A percentile compares a stretch with the other conserved stretches of the same genome.
Evolutionary conservation across 1,140 invertebrate species (phyloP).

Genomic region (Cydia amplana): DNA sequence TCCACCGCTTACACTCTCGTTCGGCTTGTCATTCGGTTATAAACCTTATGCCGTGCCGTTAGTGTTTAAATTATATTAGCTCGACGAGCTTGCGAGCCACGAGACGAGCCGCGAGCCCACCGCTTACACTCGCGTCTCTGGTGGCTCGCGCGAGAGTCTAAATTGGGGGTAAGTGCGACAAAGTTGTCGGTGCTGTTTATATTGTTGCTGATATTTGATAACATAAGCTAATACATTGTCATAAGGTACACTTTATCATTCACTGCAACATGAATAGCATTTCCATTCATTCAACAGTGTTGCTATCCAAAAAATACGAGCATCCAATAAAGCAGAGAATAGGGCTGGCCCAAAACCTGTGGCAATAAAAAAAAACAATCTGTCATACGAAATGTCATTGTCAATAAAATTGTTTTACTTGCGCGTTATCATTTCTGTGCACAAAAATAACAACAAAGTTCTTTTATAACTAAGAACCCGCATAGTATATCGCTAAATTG

Average conservation of each 20-base stretch:
- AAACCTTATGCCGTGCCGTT: too few relatives aligned
- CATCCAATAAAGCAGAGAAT: not conserved
- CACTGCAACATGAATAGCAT: too few relatives aligned
- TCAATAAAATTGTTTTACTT: not conserved
- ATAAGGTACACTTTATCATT: not conserved
- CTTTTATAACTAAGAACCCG: not conserved
- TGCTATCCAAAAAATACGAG: not conserved
- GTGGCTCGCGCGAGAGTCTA: too few relatives aligned
- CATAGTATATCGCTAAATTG: not conserved
- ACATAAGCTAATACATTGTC: not conserved
- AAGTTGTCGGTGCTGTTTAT: not conserved
- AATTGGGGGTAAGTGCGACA: not conserved
- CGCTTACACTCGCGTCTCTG: too few relatives aligned
- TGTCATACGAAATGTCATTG: not conserved
- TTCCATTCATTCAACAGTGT: not conserved
- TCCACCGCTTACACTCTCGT: too few relatives aligned
- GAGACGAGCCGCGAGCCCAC: too few relatives aligned
- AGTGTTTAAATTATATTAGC: too few relatives aligned
- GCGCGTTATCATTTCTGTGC: not conserved
- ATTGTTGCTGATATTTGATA: not conserved
- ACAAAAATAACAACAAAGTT: not conserved
- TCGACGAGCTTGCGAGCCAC: too few relatives aligned
- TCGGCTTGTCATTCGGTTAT: too few relatives aligned
- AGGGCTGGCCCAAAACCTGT: not conserved
- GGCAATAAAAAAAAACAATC: not conserved